Evolutionary conservation across 2,888 invertebrate species (phyloP), one percentile per base, ranked within the genome.

Genomic region (Chydorus sphaericus): DNA sequence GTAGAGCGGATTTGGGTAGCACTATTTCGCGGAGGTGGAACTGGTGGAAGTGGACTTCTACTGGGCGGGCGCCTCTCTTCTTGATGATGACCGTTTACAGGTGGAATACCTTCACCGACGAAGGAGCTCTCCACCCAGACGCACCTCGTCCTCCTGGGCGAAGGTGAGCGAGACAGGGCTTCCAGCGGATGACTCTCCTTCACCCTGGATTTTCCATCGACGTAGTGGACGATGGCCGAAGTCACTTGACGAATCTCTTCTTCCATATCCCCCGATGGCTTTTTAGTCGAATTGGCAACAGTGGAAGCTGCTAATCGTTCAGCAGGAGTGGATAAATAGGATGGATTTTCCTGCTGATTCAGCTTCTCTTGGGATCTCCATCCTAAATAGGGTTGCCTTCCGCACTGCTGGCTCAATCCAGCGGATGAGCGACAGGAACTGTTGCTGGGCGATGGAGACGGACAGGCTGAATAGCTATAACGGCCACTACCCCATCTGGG

Each of bases 91-190:
- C 28, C 26, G 20, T 16, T 44, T 4, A 28, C 28, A 11, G 44
- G 44, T 23, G 26, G 23, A 6, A 28, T 23, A 14, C 44, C 44
- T 44, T 28, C 44, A 11, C 85, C 85, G 59, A 86, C 85, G 69
- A 92, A 92, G 61, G 89, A 89, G 71, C 89, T 90, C 71, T 92
- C 92, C 69, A 91, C 77, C 91, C 92, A 91, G 70, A 83, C 86
- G 65, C 88, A 70, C 65, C 62, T 59, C 20, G 62, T 59, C 6
- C 60, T 56, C 59, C 60, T 57, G 62, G 62, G 58, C 59, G 64
- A 62, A n/a, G 64, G 65, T 58, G 68, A 65, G 60, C 66, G 62
- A 61, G 65, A 63, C 57, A 67, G 65, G 62, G 59, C 61, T 64
- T 58, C 62, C 33, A 52, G 52, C 36, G 31, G 33, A 64, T 61